Conservation (phyloP, 1,140 invertebrate genomes). For the Glossosoma conforme region DNA sequence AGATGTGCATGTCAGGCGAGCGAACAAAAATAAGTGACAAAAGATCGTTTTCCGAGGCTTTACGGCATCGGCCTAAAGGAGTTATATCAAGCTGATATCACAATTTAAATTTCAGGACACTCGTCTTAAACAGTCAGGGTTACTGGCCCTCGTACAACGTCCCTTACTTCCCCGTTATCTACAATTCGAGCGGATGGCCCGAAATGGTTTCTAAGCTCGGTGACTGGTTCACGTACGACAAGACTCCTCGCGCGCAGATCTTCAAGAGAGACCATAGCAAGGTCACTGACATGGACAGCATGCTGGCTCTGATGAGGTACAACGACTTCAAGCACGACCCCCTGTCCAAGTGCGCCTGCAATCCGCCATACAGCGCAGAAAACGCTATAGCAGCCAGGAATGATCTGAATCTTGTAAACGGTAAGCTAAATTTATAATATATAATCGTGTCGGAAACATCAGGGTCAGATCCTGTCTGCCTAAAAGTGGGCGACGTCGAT, state of each 20-base stretch:
- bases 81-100: background rate
- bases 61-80: too few species aligned
- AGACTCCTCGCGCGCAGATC: constrained; percentile 60
- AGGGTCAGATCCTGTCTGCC: too few species aligned
- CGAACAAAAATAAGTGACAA: too few species aligned
- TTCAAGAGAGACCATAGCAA: constrained; percentile 56
- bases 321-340: constrained; percentile 71
- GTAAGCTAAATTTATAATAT: constrained; percentile 40
- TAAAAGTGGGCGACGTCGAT: too few species aligned
- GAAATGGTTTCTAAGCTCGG: constrained; percentile 58
- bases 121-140: constrained; percentile 47
- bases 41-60: too few species aligned
- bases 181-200: constrained; percentile 58
- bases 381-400: constrained; percentile 66
- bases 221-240: constrained; percentile 66
- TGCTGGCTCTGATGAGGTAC: constrained; percentile 65
- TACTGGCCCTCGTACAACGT: constrained; percentile 77
- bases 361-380: constrained; percentile 66
- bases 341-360: constrained; percentile 60
- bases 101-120: constrained; percentile 49
- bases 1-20: too few species aligned
- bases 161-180: constrained; percentile 62
- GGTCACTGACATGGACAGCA: constrained; percentile 50
- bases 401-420: constrained; percentile 65
- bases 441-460: too few species aligned